These are phyloP conservation scores for Anthophora plumipes DNA, from an alignment of 2,888 invertebrate genomes.

Conservation along the genomic window DNA sequence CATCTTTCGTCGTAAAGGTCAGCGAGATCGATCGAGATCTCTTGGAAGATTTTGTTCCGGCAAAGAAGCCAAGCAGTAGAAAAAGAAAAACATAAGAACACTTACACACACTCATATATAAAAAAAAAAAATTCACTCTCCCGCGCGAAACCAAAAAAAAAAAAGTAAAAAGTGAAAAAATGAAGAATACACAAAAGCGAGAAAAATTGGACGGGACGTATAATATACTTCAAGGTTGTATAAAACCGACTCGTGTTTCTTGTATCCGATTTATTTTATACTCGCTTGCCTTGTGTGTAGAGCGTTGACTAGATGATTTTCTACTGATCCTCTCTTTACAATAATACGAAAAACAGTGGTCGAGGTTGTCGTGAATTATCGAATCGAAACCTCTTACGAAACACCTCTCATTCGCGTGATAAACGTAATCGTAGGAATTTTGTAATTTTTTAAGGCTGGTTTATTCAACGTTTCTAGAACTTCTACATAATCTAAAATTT, in stretches of 20 bases:
- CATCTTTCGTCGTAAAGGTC: conserved; percentile 41
- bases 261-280: conserved; percentile 50
- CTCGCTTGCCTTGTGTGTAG: conserved; percentile 33
- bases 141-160: neutral
- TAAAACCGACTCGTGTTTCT: conserved; percentile 30
- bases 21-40: conserved; percentile 31
- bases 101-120: too few relatives aligned
- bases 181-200: neutral
- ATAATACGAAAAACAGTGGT: conserved; percentile 22
- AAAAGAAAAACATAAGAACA: neutral
- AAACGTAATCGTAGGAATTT: neutral
- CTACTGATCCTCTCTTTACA: conserved; percentile 39
- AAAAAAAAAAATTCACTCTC: conserved; percentile 7
- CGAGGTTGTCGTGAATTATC: conserved; percentile 15
- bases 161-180: neutral
- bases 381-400: conserved; percentile 16
- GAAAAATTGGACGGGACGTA: conserved; percentile 26
- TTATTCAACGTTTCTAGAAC: neutral
- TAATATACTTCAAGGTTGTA: conserved; percentile 28
- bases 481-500: neutral
- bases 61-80: neutral
- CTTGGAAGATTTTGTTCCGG: conserved; percentile 23
- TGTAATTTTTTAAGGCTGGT: neutral
- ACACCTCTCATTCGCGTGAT: too few relatives aligned
- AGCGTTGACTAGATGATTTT: conserved; percentile 50